Percentiles rank a stretch among this genome's conserved stretches.
These are phyloP conservation scores for Zaprionus obscuricornis DNA, from an alignment of 2,888 invertebrate species.

Conservation along the genomic window DNA sequence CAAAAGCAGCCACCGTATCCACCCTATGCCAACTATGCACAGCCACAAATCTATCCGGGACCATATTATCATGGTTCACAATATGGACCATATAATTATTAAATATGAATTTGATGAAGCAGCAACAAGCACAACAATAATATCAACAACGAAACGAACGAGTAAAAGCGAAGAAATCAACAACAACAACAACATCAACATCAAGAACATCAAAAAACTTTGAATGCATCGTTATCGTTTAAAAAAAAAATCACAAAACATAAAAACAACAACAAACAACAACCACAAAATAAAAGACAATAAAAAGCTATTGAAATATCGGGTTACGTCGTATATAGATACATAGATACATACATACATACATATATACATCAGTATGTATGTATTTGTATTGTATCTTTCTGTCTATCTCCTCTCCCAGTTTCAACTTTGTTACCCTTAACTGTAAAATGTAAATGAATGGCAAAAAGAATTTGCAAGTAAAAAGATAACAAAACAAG, in stretches of 20 bases:
- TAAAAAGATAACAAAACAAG: too few relatives aligned
- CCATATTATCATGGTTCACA: constrained; percentile 96
- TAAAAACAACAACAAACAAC: neutral
- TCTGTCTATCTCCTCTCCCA: too few relatives aligned
- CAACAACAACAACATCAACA: constrained; percentile 7
- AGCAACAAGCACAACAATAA: too few relatives aligned
- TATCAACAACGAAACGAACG: constrained; percentile 31
- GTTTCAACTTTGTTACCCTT: too few relatives aligned
- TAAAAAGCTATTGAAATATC: constrained; percentile 12
- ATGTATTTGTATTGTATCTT: too few relatives aligned
- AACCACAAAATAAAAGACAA: constrained; percentile 21
- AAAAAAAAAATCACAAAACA: too few relatives aligned
- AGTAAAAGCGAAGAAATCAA: constrained; percentile 25
- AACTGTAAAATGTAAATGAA: too few relatives aligned
- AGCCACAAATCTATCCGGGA: constrained; percentile 92
- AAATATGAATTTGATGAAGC: constrained; percentile 69
- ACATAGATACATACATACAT: constrained; percentile 7
- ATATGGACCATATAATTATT: constrained; percentile 97
- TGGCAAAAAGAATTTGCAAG: too few relatives aligned
- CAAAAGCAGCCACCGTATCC: constrained; percentile 93
- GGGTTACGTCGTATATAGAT: constrained; percentile 6
- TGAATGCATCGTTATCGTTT: constrained; percentile 37
- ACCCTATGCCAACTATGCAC: constrained; percentile 94
- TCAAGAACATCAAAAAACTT: constrained; percentile 13
- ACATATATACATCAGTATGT: too few relatives aligned